Evolutionary conservation across 2,888 invertebrate species (phyloP), one percentile per base, ranked within the genome.

Genomic region (Heliconius aoede): DNA sequence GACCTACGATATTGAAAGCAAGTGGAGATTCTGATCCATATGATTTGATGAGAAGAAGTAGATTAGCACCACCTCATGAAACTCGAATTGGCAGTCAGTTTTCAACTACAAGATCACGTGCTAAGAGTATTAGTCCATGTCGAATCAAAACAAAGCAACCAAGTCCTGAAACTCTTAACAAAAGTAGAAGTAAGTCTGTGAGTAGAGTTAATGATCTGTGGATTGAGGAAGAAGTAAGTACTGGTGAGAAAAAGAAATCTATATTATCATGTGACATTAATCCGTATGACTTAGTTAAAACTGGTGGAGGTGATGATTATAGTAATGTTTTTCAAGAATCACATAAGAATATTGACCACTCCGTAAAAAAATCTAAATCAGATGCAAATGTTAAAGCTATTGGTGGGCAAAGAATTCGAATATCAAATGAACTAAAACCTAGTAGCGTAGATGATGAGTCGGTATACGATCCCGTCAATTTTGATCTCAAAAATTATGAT

Each of bases 231-330:
- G 91, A 88, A 78, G 80, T 82, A 51, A 88, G 83, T 75, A 80
- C 84, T 69, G 88, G 83, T 80, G 91, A 92, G 40, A 85, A 89
- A 61, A 94, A 96, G 65, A 96, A 95, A 81, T 97, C 97, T 26
- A 98, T 98, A 81, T 91, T 98, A 62, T 97, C 97, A 83, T 98
- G 97, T 91, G 96, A 97, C 87, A 97, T 98, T 61, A 98, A 97
- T 89, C 97, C 98, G 4, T 98, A 98, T 87, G 97, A 97, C 81
- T 94, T 98, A 86, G 96, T 97, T 83, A 96, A 97, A 88, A 92
- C 92, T 80, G 94, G 85, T 77, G 86, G 88, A n/a, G 86, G 83
- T 82, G 95, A 95, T 82, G 92, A 94, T 76, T 94, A 87, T 85
- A 90, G 88, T 46, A 90, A 93, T 76, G 87, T 92, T 18, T 91